Conservation (phyloP, 1,140 invertebrate species). For the Sarcophaga bullata region DNA sequence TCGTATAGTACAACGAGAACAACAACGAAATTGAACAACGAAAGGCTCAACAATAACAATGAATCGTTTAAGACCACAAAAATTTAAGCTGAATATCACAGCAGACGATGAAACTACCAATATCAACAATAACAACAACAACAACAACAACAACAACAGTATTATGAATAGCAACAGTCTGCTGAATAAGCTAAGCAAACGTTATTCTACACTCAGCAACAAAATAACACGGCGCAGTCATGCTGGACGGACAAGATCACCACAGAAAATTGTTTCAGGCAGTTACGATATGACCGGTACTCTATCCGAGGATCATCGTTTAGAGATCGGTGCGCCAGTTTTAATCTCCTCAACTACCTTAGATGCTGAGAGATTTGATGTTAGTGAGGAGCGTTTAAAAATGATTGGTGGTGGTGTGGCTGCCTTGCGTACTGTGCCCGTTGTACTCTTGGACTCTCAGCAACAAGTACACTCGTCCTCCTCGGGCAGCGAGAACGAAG, state of each 20-base stretch:
- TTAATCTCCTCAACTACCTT: slow-evolving; percentile 64
- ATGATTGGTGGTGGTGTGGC: slow-evolving; percentile 62
- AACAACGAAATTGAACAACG: slow-evolving; percentile 52
- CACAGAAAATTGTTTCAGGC: slow-evolving; percentile 53
- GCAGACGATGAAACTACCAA: slow-evolving; percentile 45
- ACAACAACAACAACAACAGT: slow-evolving; percentile 36
- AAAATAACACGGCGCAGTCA: slow-evolving; percentile 55
- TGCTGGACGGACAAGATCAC: slow-evolving; percentile 50
- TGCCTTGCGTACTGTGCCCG: slow-evolving; percentile 51
- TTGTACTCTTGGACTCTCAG: slow-evolving; percentile 45
- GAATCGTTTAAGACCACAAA: slow-evolving; percentile 62
- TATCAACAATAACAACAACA: slow-evolving; percentile 48
- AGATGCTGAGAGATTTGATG: slow-evolving; percentile 61
- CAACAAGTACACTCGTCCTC: slow-evolving; percentile 42
- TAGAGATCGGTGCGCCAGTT: slow-evolving; percentile 62
- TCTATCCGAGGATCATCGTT: slow-evolving; percentile 60
- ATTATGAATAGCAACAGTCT: slow-evolving; percentile 52
- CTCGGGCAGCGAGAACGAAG: slow-evolving; percentile 58
- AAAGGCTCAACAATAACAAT: slow-evolving; percentile 48
- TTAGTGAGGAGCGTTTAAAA: slow-evolving; percentile 56
- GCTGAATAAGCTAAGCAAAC: slow-evolving; percentile 58
- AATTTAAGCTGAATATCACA: slow-evolving; percentile 55
- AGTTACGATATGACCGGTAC: slow-evolving; percentile 65
- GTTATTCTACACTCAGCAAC: slow-evolving; percentile 60
- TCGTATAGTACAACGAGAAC: background rate